Conservation (phyloP, 2,797 vertebrate genomes). For the Mormyrops boulengeri region DNA sequence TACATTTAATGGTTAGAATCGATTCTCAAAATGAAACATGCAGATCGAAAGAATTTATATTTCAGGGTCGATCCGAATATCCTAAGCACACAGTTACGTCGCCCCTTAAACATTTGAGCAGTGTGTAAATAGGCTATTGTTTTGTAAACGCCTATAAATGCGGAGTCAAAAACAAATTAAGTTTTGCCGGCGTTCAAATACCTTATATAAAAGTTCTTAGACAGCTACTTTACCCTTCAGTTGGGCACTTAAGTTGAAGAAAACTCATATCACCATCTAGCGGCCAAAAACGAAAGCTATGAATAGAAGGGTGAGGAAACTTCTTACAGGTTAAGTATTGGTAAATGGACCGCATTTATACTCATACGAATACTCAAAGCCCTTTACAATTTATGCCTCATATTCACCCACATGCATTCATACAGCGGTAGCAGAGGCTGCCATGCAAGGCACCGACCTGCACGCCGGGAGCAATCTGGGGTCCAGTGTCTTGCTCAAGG, state of each 20-base stretch:
- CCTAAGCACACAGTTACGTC: neutral
- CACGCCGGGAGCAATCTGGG: too few relatives aligned
- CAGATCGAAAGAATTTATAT: neutral
- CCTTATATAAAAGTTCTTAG: neutral
- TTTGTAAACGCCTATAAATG: neutral
- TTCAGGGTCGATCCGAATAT: neutral
- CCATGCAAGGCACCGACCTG: too few relatives aligned
- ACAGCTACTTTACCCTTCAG: neutral
- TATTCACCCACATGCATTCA: too few relatives aligned
- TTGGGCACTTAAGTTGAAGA: neutral
- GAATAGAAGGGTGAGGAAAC: neutral
- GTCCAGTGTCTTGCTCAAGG: too few relatives aligned
- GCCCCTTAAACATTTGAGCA: neutral
- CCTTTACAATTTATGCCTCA: too few relatives aligned
- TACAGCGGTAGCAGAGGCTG: too few relatives aligned
- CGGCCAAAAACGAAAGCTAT: neutral
- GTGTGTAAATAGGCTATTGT: neutral
- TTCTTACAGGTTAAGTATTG: neutral
- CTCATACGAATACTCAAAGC: too few relatives aligned
- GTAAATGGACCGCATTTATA: neutral
- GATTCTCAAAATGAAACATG: neutral
- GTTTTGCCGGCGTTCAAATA: neutral
- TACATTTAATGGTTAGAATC: neutral
- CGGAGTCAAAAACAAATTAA: neutral
- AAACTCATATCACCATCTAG: neutral